These are phyloP conservation scores for Colossoma macropomum DNA, from an alignment of 2,113 vertebrate species.

Conservation along the genomic window DNA sequence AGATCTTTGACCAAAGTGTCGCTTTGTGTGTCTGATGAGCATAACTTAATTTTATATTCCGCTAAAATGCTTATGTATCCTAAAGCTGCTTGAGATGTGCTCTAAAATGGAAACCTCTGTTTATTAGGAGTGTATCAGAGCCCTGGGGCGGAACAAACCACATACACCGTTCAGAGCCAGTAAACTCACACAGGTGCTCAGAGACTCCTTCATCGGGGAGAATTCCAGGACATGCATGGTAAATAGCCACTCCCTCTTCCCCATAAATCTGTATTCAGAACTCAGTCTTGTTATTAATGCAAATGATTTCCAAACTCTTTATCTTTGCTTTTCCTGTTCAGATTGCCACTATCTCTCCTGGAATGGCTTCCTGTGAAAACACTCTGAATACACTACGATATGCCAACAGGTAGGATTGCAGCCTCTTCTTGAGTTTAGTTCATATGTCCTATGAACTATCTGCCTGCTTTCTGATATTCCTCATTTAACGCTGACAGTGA, in stretches of 20 bases:
- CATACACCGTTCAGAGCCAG: constrained; percentile 98
- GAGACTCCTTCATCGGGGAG: constrained; percentile 98
- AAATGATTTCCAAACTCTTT: neutral
- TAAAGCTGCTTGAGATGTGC: too few relatives aligned
- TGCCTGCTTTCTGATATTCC: neutral
- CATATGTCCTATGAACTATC: neutral
- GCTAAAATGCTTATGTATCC: neutral
- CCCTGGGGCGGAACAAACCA: constrained; percentile 95
- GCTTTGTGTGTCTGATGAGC: too few relatives aligned
- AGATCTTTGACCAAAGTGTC: too few relatives aligned
- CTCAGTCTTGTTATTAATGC: neutral
- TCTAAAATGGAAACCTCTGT: neutral
- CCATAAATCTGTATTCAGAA: neutral
- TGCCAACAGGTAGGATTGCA: constrained; percentile 89
- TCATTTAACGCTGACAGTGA: neutral
- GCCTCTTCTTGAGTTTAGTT: too few relatives aligned
- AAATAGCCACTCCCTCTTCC: constrained; percentile 52
- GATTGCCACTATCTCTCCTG: constrained; percentile 98
- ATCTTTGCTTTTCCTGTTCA: constrained; percentile 57
- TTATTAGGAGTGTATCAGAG: constrained; percentile 95
- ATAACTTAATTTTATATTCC: neutral
- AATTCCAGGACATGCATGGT: constrained; percentile 99
- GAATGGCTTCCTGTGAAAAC: constrained; percentile 99
- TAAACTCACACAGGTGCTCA: constrained; percentile 97
- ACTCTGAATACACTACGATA: constrained; percentile 98